phyloP scores from a whole-genome alignment of 2,113 vertebrate species.

The Lepus europaeus region DNA sequence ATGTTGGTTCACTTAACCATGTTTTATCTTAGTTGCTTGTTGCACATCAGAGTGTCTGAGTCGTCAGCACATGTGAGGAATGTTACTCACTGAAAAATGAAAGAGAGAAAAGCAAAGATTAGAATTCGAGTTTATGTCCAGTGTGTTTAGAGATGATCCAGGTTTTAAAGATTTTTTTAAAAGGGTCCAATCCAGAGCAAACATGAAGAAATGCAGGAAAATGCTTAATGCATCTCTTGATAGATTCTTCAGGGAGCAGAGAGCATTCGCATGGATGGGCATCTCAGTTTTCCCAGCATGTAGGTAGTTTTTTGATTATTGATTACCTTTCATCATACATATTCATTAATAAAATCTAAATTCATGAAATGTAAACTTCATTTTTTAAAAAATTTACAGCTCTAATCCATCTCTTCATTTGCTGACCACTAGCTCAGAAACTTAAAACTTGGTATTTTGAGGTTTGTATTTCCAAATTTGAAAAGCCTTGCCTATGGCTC shows the following conservation, averaged over 20 bases:
- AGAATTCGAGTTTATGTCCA: constrained; percentile 57
- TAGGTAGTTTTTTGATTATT: constrained; percentile 59
- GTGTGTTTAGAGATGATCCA: constrained; percentile 13
- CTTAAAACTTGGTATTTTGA: constrained; percentile 47
- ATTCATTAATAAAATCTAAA: constrained; percentile 64
- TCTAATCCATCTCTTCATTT: constrained; percentile 22
- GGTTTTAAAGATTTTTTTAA: constrained; percentile 6
- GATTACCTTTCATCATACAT: constrained; percentile 60
- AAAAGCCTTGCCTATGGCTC: not conserved
- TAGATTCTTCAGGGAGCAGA: not conserved
- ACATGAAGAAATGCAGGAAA: constrained; percentile 39
- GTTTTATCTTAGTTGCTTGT: constrained; percentile 67
- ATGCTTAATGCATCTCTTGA: not conserved
- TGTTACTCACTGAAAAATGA: constrained; percentile 66
- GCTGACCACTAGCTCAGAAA: constrained; percentile 15
- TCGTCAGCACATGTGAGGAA: not conserved
- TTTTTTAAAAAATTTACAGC: constrained; percentile 41
- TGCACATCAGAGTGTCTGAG: constrained; percentile 9
- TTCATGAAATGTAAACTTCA: not conserved
- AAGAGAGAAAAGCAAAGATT: constrained; percentile 11
- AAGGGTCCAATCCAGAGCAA: constrained; percentile 8
- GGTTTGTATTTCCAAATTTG: constrained; percentile 9
- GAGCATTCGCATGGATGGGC: not conserved
- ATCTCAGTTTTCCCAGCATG: constrained; percentile 1
- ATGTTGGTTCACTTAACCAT: constrained; percentile 56